Base-by-base conservation (phyloP, 2,113 vertebrate genomes). In the Poeciliopsis occidentalis region DNA sequence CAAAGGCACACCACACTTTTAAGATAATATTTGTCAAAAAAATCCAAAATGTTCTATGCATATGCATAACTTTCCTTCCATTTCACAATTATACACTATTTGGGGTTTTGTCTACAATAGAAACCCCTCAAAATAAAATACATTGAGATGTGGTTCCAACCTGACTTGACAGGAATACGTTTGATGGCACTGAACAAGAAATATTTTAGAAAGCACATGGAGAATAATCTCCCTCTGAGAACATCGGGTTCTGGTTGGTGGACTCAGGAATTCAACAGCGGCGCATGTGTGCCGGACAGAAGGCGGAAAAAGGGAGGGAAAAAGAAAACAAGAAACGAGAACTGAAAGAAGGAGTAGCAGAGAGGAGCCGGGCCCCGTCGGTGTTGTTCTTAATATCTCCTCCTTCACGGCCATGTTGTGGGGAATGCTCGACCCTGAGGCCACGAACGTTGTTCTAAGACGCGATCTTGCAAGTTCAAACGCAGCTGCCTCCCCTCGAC, bases 401-500 rank as follows among this genome's bases (percentile, higher is more conserved):
- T 47, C 3, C 76, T 69, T 78, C 70, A 60, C 12, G 62, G 26
- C 69, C 74, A 68, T 73, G 80, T 64, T 60, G 73, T 51, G 12
- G 86, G 37, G 87, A 88, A 74, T 83, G 85, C 75, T 75, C 61
- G 31, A 34, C 79, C 65, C 75, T 47, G 80, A 78, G 85, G 86
- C 84, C 84, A 79, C 79, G 73, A 89, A 82, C 71, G 13, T 67
- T 73, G 85, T 73, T 87, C 64, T 84, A 79, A 88, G 62, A 86
- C 68, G 54, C 70, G 72, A 76, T 83, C 83, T 84, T 84, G 87
- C 68, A 64, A 81, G 79, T 71, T 76, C 71, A 72, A 47, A 71
- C 32, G 64, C 75, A 83, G 74, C 71, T 81, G 80, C 78, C 73
- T 69, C 85, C 81, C 82, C 60, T 63, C 12, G 27, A 11, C 73